Base-by-base conservation (phyloP, 2,113 vertebrate genomes). In the Neomonachus schauinslandi region DNA sequence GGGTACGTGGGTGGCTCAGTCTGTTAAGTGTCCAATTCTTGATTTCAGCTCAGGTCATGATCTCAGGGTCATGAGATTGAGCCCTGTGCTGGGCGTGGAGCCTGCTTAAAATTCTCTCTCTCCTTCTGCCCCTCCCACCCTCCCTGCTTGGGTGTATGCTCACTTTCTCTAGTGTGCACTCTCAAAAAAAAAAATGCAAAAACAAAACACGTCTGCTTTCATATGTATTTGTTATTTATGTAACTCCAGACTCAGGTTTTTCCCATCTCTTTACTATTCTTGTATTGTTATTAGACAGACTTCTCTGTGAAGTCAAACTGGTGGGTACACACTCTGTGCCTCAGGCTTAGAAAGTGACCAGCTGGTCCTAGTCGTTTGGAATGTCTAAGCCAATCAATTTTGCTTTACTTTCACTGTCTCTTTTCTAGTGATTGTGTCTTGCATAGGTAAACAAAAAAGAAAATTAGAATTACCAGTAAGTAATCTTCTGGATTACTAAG, bases 381-480 rank as follows among this genome's bases (percentile, higher is more conserved):
- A 74, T 72, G 4, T 67, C 28, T 28, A 49, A 93, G 67, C 55
- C 59, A 76, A 3, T 95, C 33, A 69, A 0, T 89, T 15, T 11
- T 61, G 69, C 22, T 85, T 93, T 72, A 82, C 46, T 88, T 91
- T 88, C 89, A 83, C 85, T 87, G 28, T 33, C 57, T 76, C 71
- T 94, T 97, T 87, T 92, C 81, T 55, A 13, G 0, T 46, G 14
- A 33, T 59, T 42, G 31, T 26, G 53, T 63, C 26, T 83, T 2
- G 0, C 53, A 42, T 82, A 87, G 76, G 39, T 0, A 2, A 77
- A 91, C 2, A 33, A 63, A 71, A 82, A 96, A 67, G 8, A 24
- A 53, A 21, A 61, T 83, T 77, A 36, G 81, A 84, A 53, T 74
- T 94, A 53, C 49, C 63, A 81, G 51, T 15, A 61, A 81, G 69